Base-by-base conservation (phyloP, 2,797 vertebrate species). In the Rhinichthys osculus region DNA sequence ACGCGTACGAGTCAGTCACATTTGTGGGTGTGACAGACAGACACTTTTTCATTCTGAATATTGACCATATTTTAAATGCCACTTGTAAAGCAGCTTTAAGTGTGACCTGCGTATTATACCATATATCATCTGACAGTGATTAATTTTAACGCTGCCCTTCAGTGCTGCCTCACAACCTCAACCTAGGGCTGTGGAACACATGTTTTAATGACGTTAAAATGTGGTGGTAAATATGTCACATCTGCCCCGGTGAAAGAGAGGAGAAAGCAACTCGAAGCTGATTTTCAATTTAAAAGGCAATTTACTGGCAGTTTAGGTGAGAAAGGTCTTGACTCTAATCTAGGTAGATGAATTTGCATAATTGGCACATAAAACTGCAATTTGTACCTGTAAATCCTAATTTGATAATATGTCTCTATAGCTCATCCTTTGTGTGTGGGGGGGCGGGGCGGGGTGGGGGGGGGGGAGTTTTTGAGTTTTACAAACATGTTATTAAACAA, bases 241-340 rank as follows among this genome's bases (percentile, higher is more conserved):
- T 89, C 87, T 89, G 88, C 89, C 57, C 30, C 86, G 88, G 80
- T 66, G 84, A 54, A 79, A 72, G 77, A 87, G 86, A 92, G 85
- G 88, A 70, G 89, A 83, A 90, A 85, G 76, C 90, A 88, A 89
- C 91, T 92, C 83, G 42, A 88, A 90, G 87, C 87, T 85, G 89
- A 90, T 93, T 94, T 93, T 92, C 92, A 92, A 93, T 94, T 82
- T 84, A 88, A 91, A 90, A 91, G 88, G 90, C 90, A 92, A 92
- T 92, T 94, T 91, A 85, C 89, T 67, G 81, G 90, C 83, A 47
- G 73, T 91, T 91, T 89, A 87, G 90, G 91, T 89, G 86, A 90
- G 92, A 91, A 91, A 90, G 91, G 82, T 91, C 90, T 86, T 72
- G 86, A 91, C 90, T 92, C 90, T 89, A 92, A 90, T 94, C 91